A percentile compares a stretch with the other conserved stretches of the same genome.
phyloP scores from a whole-genome alignment of 1,140 invertebrate species.

The Drosophila sturtevanti region DNA sequence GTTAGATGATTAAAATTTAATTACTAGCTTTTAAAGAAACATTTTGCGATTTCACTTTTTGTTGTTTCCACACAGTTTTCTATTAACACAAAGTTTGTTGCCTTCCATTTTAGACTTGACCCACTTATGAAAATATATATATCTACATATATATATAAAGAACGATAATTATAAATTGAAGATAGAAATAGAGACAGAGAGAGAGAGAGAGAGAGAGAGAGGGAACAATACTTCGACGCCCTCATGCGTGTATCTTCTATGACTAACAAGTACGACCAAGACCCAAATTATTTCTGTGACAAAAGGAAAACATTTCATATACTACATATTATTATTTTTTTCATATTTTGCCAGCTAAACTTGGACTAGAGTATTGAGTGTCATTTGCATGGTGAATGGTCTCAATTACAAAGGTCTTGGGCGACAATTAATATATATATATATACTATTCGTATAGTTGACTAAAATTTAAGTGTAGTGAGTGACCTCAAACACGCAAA shows the following conservation, averaged over 20 bases:
- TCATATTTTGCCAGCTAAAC: constrained; percentile 28
- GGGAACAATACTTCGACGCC: constrained; percentile 43
- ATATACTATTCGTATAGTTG: neutral
- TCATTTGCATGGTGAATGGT: constrained; percentile 41
- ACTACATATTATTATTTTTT: constrained; percentile 7
- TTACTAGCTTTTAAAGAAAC: constrained; percentile 53
- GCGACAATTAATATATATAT: constrained; percentile 50
- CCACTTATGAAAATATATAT: constrained; percentile 41
- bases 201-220: constrained; percentile 38
- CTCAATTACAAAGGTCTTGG: constrained; percentile 64
- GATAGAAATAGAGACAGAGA: constrained; percentile 49
- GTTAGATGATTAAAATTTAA: constrained; percentile 68
- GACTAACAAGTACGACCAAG: constrained; percentile 54
- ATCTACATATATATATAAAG: constrained; percentile 25
- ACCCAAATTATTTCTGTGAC: constrained; percentile 63
- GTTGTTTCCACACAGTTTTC: constrained; percentile 51
- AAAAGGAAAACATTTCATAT: constrained; percentile 67
- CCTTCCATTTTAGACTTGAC: constrained; percentile 62
- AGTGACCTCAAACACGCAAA: constrained; percentile 46
- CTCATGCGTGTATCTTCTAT: constrained; percentile 50
- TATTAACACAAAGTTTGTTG: constrained; percentile 25
- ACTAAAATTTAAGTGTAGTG: neutral
- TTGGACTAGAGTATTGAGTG: constrained; percentile 57
- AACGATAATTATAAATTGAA: constrained; percentile 64
- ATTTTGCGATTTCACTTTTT: constrained; percentile 70